Conservation (phyloP, 2,797 vertebrate genomes). For the Pipistrellus pygmaeus region DNA sequence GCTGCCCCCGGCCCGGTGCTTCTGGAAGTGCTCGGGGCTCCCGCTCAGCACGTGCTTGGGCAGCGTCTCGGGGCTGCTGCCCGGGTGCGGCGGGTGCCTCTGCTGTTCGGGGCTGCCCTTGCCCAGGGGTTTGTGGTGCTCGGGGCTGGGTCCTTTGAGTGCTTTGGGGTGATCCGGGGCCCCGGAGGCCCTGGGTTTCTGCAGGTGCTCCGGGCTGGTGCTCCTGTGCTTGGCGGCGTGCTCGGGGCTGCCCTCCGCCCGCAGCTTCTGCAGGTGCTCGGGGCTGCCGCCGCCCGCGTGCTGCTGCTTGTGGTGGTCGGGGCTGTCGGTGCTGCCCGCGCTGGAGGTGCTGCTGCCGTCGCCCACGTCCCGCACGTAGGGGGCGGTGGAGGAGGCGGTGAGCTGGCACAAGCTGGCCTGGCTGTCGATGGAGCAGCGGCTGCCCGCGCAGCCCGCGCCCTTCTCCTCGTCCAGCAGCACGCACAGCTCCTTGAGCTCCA, state of each 20-base stretch:
- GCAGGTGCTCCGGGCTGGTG: constrained; percentile 94
- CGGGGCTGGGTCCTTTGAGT: constrained; percentile 91
- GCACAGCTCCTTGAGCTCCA: constrained; percentile 96
- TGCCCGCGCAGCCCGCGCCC: constrained; percentile 87
- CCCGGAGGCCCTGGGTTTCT: constrained; percentile 91
- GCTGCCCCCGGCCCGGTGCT: constrained; percentile 91
- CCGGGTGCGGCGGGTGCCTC: constrained; percentile 88
- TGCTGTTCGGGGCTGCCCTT: constrained; percentile 90
- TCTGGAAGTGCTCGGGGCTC: constrained; percentile 94
- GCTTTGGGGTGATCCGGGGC: constrained; percentile 92
- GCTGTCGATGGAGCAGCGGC: constrained; percentile 95
- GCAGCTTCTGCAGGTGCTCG: constrained; percentile 91
- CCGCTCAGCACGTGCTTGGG: constrained; percentile 90
- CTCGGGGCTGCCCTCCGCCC: constrained; percentile 91
- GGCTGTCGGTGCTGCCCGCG: constrained; percentile 94
- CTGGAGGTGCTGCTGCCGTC: constrained; percentile 98
- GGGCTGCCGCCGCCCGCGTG: constrained; percentile 86
- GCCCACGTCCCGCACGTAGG: constrained; percentile 93
- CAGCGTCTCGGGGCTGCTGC: constrained; percentile 90
- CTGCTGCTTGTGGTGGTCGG: constrained; percentile 93
- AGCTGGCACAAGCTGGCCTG: constrained; percentile 94
- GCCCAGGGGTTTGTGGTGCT: constrained; percentile 91
- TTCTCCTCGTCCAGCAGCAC: constrained; percentile 96
- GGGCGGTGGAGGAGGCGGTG: constrained; percentile 81
- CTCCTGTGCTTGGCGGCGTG: constrained; percentile 91